Percentiles rank a stretch among this genome's conserved stretches.
Evolutionary conservation across 2,888 invertebrate genomes (phyloP).

Genomic region (Odontocolon sp.): DNA sequence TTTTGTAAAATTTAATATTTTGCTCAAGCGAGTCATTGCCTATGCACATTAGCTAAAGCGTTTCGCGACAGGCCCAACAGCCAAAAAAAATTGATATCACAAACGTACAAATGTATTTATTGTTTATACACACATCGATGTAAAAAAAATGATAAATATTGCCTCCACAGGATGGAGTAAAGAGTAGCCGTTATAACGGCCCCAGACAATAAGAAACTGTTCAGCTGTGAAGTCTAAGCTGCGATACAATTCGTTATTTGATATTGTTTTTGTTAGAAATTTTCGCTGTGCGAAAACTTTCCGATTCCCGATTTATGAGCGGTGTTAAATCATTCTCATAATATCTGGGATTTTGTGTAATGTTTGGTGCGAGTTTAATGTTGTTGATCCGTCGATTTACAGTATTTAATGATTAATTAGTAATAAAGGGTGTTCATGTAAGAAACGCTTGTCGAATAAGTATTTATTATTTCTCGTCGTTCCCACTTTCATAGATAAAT

Average conservation of each 20-base stretch:
- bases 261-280: not conserved
- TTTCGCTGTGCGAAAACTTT: not conserved
- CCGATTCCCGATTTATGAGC: too few species aligned
- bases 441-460: not conserved
- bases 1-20: too few species aligned
- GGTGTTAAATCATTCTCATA: not conserved
- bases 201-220: slow-evolving; percentile 4
- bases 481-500: not conserved
- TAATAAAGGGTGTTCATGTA: slow-evolving; percentile 14
- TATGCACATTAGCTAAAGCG: too few species aligned
- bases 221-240: not conserved
- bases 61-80: too few species aligned
- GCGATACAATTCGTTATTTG: not conserved
- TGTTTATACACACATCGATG: not conserved
- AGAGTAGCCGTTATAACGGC: not conserved
- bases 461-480: not conserved
- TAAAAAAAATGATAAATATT: not conserved
- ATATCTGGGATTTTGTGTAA: not conserved
- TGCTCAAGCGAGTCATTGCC: too few species aligned
- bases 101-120: not conserved
- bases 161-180: slow-evolving; percentile 14
- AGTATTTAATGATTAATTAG: slow-evolving; percentile 5
- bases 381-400: not conserved
- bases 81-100: too few species aligned
- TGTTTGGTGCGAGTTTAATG: not conserved